A percentile compares a stretch with the other conserved stretches of the same genome.
phyloP scores from a whole-genome alignment of 2,797 vertebrate genomes.

The Tachyglossus aculeatus region DNA sequence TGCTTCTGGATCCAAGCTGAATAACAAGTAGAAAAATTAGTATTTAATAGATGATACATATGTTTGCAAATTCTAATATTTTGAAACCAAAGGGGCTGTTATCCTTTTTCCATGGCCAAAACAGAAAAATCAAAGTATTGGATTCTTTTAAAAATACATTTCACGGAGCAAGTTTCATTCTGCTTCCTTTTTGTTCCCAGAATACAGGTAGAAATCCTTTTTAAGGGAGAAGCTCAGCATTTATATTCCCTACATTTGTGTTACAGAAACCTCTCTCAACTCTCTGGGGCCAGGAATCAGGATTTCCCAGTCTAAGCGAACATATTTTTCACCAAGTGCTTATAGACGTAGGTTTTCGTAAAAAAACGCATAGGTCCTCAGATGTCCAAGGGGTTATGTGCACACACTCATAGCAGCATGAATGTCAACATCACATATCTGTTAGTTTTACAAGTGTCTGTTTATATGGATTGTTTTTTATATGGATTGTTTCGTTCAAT shows the following conservation, averaged over 20 bases:
- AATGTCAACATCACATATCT: background rate
- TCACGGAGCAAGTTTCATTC: background rate
- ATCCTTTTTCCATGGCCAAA: conserved; percentile 4
- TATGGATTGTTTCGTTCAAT: background rate
- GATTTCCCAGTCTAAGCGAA: conserved; percentile 47
- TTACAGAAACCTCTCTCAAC: conserved; percentile 16
- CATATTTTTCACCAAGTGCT: conserved; percentile 41
- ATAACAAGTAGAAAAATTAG: conserved; percentile 44
- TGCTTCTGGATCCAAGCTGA: conserved; percentile 51
- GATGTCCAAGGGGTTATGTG: conserved; percentile 33
- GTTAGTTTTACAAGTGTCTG: conserved; percentile 30
- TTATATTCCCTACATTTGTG: background rate
- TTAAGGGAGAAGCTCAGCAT: background rate
- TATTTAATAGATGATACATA: background rate
- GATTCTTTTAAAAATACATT: conserved; percentile 4
- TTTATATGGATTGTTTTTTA: too few relatives aligned
- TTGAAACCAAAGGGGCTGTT: conserved; percentile 11
- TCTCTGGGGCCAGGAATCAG: conserved; percentile 22
- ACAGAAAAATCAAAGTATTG: background rate
- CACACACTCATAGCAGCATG: background rate
- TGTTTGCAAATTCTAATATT: conserved; percentile 14
- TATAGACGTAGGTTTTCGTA: too few relatives aligned
- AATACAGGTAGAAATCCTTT: background rate
- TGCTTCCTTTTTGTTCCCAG: conserved; percentile 24
- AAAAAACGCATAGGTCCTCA: conserved; percentile 37